Base-by-base conservation (phyloP, 2,888 invertebrate species). In the Limenitis camilla region DNA sequence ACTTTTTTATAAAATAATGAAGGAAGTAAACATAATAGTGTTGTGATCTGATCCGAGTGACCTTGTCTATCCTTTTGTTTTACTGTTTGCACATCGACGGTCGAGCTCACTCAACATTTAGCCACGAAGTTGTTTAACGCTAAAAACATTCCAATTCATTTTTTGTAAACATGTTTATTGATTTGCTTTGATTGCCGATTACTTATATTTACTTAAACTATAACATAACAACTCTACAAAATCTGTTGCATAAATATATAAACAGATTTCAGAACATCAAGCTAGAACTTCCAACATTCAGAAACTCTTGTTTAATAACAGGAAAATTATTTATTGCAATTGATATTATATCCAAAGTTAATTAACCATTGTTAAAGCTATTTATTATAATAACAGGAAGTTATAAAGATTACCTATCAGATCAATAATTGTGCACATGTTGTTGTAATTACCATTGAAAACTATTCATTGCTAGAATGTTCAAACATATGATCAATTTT, bases 11-110 rank as follows among this genome's bases (percentile, higher is more conserved):
- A 19, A 19, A 19, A 19, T 2, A 19, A 19, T 19, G 19, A 19
- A 19, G 19, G 19, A 19, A 19, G 19, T 19, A 19, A 19, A 19
- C 19, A 11, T 33, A 43, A 6, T 9, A 33, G 5, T 31, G 35
- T 35, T n/a, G 35, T 45, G 11, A 5, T 6, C 36, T 29, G 38
- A 1, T 2, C 6, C 27, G 10, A 19, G 1, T 7, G 32, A 8
- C 40, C 48, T 48, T 29, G 48, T 39, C 40, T 39, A 33, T 42
- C 8, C 38, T 33, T 44, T 44, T 35, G 31, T 44, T 38, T 27
- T 28, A 31, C 27, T 40, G 32, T 35, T 44, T 49, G 40, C 29
- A 11, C 10, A 9, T 40, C 33, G 43, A 35, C 48, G n/a, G n/a
- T n/a, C n/a, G n/a, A n/a, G n/a, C 40, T 48, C 33, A 31, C 33